Conservation (phyloP, 35 echinoderm and acorn worm species). For the Heliocidaris erythrogramma region DNA sequence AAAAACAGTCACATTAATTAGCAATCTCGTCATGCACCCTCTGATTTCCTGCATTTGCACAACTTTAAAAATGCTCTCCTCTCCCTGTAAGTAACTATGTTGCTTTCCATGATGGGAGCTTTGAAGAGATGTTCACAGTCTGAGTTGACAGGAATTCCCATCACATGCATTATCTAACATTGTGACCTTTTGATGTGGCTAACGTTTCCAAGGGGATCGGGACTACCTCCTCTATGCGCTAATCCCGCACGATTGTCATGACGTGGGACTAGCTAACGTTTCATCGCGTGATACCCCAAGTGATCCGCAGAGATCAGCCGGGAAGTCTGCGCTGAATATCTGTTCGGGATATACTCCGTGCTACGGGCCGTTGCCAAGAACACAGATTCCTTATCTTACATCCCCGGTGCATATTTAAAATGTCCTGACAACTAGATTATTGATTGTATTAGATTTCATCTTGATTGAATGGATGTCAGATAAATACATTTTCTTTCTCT, state of each 20-base stretch:
- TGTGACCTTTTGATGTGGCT: neutral
- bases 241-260: neutral
- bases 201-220: neutral
- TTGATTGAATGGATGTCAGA: neutral
- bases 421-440: neutral
- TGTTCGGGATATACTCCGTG: neutral
- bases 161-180: conserved; percentile 6
- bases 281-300: neutral
- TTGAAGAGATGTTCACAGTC: neutral
- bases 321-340: neutral
- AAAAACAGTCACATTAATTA: neutral
- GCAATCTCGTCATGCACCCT: neutral
- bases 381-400: neutral
- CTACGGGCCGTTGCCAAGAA: neutral
- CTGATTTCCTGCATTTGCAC: neutral
- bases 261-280: neutral
- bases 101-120: neutral
- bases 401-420: neutral
- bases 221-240: neutral
- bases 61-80: neutral
- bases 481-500: no score
- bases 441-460: neutral
- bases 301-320: neutral
- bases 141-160: neutral
- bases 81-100: neutral